Evolutionary conservation across 2,797 vertebrate genomes (phyloP).

Genomic region (Muraenolepis orangiensis): DNA sequence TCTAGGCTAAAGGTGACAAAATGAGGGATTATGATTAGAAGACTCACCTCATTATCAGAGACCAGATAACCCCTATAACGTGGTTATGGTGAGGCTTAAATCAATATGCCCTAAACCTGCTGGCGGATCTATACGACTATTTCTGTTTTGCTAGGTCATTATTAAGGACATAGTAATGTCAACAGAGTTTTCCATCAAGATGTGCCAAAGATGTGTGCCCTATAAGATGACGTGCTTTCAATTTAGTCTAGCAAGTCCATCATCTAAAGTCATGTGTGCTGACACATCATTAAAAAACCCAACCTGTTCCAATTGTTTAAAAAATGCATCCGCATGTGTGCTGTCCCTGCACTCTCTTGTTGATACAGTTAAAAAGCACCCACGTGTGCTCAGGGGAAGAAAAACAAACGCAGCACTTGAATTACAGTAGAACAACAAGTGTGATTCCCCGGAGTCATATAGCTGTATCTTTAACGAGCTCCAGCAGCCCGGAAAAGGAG

Average conservation of each 20-base stretch:
- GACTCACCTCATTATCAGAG: constrained; percentile 45
- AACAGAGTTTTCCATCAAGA: background rate
- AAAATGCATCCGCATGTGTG: no score
- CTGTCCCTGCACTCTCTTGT: no score
- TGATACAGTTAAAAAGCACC: no score
- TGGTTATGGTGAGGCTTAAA: constrained; percentile 26
- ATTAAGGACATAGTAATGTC: background rate
- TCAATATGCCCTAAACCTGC: constrained; percentile 47
- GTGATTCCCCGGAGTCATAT: constrained; percentile 12
- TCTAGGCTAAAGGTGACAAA: constrained; percentile 20
- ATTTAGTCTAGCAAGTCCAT: no score
- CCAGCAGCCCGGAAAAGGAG: background rate
- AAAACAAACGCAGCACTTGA: no score
- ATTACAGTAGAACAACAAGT: no score
- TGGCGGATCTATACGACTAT: constrained; percentile 31
- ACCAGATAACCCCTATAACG: constrained; percentile 33
- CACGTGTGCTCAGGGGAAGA: no score
- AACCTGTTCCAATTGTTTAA: no score
- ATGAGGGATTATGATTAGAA: constrained; percentile 53
- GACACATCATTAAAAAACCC: no score
- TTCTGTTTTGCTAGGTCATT: constrained; percentile 23
- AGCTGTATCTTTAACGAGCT: constrained; percentile 51
- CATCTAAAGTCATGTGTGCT: no score
- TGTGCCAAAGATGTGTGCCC: no score
- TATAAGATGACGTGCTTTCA: no score